A percentile compares a stretch with the other conserved stretches of the same genome.
Conservation (phyloP, 2,113 vertebrate species). For the Gymnobelideus leadbeateri region DNA sequence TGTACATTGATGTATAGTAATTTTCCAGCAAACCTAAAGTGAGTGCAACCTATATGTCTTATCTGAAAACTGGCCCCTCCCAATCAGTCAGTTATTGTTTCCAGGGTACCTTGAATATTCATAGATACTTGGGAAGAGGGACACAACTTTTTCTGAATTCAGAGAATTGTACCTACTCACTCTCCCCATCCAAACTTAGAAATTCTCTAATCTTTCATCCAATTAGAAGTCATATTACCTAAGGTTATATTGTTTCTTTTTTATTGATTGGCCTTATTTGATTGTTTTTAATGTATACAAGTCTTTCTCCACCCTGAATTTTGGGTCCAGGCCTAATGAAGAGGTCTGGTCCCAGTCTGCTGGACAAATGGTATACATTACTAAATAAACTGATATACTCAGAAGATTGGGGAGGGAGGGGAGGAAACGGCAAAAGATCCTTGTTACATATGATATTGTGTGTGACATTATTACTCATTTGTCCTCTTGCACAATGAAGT, state of each 20-base stretch:
- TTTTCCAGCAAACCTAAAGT: neutral
- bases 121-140: neutral
- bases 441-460: neutral
- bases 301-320: neutral
- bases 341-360: too few relatives aligned
- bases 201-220: neutral
- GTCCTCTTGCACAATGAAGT: neutral
- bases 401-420: too few relatives aligned
- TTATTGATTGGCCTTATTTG: neutral
- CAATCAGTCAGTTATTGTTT: neutral
- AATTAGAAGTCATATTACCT: neutral
- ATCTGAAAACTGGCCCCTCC: neutral
- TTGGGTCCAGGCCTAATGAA: too few relatives aligned
- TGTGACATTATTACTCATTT: neutral
- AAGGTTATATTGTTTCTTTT: neutral
- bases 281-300: neutral
- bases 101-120: neutral
- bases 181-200: neutral
- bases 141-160: neutral
- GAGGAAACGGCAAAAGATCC: neutral
- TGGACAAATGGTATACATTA: too few relatives aligned
- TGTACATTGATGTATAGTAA: neutral
- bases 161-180: neutral
- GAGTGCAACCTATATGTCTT: neutral
- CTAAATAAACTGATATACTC: too few relatives aligned